These are phyloP conservation scores for Dugesia japonica DNA, from an alignment of 2,888 invertebrate genomes.

Conservation along the genomic window DNA sequence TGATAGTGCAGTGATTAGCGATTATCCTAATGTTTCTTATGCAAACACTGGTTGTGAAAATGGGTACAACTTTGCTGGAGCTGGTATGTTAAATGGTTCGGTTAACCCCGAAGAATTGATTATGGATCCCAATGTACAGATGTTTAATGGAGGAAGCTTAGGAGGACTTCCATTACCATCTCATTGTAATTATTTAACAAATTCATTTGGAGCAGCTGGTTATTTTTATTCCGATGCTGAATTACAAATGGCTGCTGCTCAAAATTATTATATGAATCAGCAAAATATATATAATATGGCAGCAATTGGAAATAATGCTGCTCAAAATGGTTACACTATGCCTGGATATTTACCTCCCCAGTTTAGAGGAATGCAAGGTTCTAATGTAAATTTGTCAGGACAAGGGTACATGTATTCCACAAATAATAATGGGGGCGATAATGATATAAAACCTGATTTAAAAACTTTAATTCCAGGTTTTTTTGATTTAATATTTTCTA, in stretches of 20 bases:
- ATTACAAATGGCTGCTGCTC: not conserved
- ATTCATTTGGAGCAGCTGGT: not conserved
- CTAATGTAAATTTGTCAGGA: not conserved
- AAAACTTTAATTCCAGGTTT: constrained; percentile 20
- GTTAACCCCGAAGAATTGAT: not conserved
- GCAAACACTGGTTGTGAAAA: not conserved
- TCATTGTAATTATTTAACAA: not conserved
- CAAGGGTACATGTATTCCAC: not conserved
- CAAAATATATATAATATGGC: not conserved
- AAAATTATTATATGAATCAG: not conserved
- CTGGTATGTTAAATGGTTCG: not conserved
- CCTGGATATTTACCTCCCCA: not conserved
- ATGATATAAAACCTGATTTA: constrained; percentile 21
- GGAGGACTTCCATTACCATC: not conserved
- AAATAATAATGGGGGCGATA: too few species aligned
- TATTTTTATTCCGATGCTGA: not conserved
- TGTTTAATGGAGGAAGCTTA: not conserved
- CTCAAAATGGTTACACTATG: not conserved
- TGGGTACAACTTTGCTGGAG: not conserved
- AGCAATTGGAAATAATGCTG: not conserved
- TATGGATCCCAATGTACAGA: not conserved
- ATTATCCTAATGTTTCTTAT: not conserved
- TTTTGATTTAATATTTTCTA: not conserved
- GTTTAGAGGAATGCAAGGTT: not conserved
- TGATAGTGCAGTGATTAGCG: not conserved